A percentile compares a stretch with the other conserved stretches of the same genome.
phyloP scores from a whole-genome alignment of 2,113 vertebrate species.

The Caranx ignobilis region DNA sequence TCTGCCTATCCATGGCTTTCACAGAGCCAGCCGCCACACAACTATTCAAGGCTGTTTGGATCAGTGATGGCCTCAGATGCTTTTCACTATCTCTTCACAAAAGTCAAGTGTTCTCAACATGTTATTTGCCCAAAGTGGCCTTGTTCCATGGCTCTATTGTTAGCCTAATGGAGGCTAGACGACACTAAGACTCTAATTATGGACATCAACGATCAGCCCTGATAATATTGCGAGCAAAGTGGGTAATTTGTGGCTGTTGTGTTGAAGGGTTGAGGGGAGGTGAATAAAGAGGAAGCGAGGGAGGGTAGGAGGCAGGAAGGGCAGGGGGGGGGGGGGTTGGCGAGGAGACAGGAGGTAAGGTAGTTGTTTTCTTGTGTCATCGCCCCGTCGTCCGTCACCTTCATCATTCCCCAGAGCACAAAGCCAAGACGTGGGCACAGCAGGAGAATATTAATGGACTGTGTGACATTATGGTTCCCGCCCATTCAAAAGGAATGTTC shows the following conservation, averaged over 20 bases:
- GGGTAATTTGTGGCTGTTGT: constrained; percentile 86
- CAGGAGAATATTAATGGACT: constrained; percentile 77
- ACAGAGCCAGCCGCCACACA: constrained; percentile 36
- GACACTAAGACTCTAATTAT: constrained; percentile 91
- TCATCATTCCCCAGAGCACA: constrained; percentile 70
- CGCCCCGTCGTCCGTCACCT: constrained; percentile 71
- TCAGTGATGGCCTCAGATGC: constrained; percentile 80
- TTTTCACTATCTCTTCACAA: constrained; percentile 92
- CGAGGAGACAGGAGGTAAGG: constrained; percentile 45
- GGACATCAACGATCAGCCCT: constrained; percentile 90
- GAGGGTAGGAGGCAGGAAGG: constrained; percentile 1
- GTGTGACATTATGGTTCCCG: constrained; percentile 68
- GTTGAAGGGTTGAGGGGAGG: constrained; percentile 76
- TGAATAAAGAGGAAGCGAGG: constrained; percentile 39
- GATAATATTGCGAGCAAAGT: constrained; percentile 96
- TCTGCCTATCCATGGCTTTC: constrained; percentile 34
- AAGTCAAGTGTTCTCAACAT: constrained; percentile 93
- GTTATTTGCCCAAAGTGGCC: constrained; percentile 95
- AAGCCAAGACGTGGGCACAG: constrained; percentile 61
- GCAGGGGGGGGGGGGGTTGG: not conserved
- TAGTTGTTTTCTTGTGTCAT: constrained; percentile 77
- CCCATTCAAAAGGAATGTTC: constrained; percentile 74
- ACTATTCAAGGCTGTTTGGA: constrained; percentile 68
- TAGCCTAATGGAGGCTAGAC: constrained; percentile 92
- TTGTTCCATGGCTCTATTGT: constrained; percentile 92